Evolutionary conservation across 2,888 invertebrate species (phyloP).

Genomic region (Xanthia icteritia): DNA sequence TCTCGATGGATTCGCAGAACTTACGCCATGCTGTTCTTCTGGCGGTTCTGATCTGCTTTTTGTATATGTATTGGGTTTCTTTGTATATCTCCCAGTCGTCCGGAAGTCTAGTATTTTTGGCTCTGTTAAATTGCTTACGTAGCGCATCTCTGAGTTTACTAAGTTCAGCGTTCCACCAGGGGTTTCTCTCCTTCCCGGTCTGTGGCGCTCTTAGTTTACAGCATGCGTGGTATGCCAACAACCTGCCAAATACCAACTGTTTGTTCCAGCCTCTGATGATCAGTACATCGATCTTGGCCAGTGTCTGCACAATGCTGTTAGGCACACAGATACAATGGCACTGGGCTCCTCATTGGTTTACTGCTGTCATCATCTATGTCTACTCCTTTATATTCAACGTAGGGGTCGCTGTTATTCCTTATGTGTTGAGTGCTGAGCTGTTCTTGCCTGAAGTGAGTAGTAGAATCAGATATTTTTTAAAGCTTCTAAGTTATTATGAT

Average conservation of each 20-base stretch:
- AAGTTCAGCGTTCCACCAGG: too few species aligned
- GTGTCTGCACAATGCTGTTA: constrained; percentile 75
- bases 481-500: not conserved
- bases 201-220: too few species aligned
- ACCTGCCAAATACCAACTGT: not conserved
- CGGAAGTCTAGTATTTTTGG: too few species aligned
- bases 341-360: constrained; percentile 82
- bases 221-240: too few species aligned
- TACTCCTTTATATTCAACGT: constrained; percentile 84
- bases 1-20: too few species aligned
- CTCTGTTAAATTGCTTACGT: too few species aligned
- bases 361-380: constrained; percentile 77
- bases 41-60: too few species aligned
- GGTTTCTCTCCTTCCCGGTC: too few species aligned
- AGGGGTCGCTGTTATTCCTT: constrained; percentile 86
- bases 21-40: too few species aligned
- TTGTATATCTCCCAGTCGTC: too few species aligned
- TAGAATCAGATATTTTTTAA: not conserved
- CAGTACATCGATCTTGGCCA: constrained; percentile 73
- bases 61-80: too few species aligned
- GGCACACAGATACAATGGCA: constrained; percentile 77
- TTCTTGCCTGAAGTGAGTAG: constrained; percentile 84
- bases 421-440: constrained; percentile 84
- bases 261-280: constrained; percentile 75
- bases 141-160: too few species aligned